phyloP scores from a whole-genome alignment of 2,888 invertebrate species.

The Vesta saturnalis region DNA sequence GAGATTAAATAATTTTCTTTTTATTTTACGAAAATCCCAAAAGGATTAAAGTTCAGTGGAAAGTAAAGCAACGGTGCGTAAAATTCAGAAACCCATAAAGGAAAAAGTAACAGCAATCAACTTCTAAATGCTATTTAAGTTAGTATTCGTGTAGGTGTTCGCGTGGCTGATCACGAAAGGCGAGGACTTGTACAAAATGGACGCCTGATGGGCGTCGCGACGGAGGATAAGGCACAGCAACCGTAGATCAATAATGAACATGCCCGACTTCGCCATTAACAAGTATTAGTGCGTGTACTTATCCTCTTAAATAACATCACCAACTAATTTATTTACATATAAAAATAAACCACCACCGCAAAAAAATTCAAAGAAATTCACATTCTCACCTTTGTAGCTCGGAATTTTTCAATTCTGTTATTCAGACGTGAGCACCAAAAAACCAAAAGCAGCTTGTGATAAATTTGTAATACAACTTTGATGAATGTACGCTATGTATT shows the following conservation, averaged over 20 bases:
- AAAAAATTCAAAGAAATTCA: background rate
- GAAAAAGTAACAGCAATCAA: constrained; percentile 30
- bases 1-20: constrained; percentile 14
- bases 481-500: constrained; percentile 38
- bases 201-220: constrained; percentile 60
- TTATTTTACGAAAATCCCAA: constrained; percentile 11
- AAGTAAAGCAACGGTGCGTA: constrained; percentile 25
- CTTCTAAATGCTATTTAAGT: constrained; percentile 42
- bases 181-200: constrained; percentile 56
- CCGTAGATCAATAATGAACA: constrained; percentile 62
- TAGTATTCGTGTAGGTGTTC: constrained; percentile 43
- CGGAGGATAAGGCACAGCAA: constrained; percentile 58
- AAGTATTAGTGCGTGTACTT: constrained; percentile 33
- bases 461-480: constrained; percentile 38
- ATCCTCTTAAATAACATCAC: background rate
- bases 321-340: constrained; percentile 3
- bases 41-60: constrained; percentile 20
- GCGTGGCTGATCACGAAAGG: constrained; percentile 48
- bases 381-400: constrained; percentile 5
- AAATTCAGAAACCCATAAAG: constrained; percentile 32
- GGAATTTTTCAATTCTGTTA: background rate
- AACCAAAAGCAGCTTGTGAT: constrained; percentile 22
- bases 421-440: constrained; percentile 7
- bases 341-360: background rate
- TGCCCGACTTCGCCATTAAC: constrained; percentile 57